A percentile compares a stretch with the other conserved stretches of the same genome.
Conservation (phyloP, 2,797 vertebrate genomes). For the Numenius phaeopus region DNA sequence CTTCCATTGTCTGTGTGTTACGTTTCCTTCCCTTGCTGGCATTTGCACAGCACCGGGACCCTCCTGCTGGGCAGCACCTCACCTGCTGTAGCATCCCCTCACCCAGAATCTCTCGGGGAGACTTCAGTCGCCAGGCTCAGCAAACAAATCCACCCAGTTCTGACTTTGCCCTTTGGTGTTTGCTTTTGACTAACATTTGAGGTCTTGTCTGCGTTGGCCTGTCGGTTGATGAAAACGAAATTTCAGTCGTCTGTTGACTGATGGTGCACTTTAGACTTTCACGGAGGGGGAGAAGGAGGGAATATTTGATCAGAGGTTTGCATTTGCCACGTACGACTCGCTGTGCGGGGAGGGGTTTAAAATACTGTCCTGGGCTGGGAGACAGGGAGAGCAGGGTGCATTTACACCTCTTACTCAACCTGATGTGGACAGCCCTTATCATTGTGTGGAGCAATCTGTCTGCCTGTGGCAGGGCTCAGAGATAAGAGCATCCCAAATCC, state of each 20-base stretch:
- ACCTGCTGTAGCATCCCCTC: neutral
- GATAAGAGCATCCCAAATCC: neutral
- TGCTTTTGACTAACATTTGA: constrained; percentile 2
- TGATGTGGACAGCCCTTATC: neutral
- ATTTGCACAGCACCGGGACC: neutral
- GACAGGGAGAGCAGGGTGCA: neutral
- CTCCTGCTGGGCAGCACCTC: neutral
- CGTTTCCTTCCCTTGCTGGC: neutral
- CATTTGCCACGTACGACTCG: accelerated
- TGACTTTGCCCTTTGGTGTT: constrained; percentile 39
- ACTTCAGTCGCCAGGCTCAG: neutral
- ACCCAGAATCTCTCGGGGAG: neutral
- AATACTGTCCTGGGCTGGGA: neutral
- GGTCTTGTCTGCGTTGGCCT: neutral
- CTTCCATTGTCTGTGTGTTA: accelerated
- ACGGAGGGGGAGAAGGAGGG: accelerated
- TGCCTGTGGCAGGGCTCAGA: accelerated
- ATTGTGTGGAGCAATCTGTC: neutral
- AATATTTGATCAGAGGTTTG: neutral
- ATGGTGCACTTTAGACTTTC: constrained; percentile 8
- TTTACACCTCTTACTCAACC: neutral
- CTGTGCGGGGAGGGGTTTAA: neutral
- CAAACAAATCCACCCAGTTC: constrained; percentile 18
- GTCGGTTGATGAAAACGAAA: neutral
- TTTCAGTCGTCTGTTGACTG: neutral